Evolutionary conservation across 1,140 invertebrate genomes (phyloP).

Genomic region (Myzus persicae): DNA sequence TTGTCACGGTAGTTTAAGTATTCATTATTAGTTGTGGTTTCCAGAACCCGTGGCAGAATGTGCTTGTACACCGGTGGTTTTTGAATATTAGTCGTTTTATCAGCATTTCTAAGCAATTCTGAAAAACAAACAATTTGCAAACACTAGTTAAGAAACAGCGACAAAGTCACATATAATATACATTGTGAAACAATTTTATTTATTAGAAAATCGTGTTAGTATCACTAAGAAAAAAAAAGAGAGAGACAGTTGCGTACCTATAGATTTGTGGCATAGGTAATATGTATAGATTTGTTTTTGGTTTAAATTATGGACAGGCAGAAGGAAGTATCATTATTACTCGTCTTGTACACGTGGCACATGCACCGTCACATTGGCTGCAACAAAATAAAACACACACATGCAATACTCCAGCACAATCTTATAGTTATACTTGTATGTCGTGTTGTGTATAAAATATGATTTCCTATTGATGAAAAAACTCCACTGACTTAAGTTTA

Average conservation of each 20-base stretch:
- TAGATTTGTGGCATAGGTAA: constrained; percentile 54
- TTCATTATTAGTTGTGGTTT: constrained; percentile 29
- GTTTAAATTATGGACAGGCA: constrained; percentile 57
- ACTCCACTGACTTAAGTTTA: neutral
- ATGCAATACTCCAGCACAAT: constrained; percentile 54
- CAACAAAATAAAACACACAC: constrained; percentile 60
- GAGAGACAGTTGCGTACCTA: constrained; percentile 54
- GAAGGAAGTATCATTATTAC: constrained; percentile 57
- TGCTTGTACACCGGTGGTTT: constrained; percentile 46
- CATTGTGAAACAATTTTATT: neutral
- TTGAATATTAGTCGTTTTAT: constrained; percentile 45
- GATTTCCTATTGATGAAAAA: neutral
- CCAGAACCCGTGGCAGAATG: constrained; percentile 26
- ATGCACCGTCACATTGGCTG: constrained; percentile 60
- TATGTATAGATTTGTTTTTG: constrained; percentile 55
- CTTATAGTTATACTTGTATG: constrained; percentile 32
- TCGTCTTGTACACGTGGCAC: constrained; percentile 58
- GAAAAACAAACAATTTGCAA: constrained; percentile 3
- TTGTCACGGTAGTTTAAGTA: neutral
- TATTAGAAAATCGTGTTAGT: constrained; percentile 43
- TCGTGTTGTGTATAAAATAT: constrained; percentile 26
- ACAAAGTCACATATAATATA: neutral
- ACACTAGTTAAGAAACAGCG: neutral
- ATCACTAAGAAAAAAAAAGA: constrained; percentile 25
- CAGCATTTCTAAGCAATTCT: constrained; percentile 20